phyloP scores from a whole-genome alignment of 2,113 vertebrate genomes.

The Poeciliopsis retropinna region DNA sequence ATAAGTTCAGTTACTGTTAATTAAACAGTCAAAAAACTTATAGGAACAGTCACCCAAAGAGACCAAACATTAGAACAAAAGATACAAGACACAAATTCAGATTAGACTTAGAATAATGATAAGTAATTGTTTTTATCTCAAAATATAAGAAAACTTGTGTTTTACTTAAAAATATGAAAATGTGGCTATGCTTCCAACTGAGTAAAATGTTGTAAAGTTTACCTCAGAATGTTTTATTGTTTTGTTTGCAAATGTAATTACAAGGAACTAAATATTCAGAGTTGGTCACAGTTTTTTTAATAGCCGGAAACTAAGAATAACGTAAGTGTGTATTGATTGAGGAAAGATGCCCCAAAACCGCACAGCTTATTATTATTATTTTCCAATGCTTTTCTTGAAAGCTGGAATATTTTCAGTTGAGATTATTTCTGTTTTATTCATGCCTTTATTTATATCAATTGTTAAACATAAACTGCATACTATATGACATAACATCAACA shows the following conservation, averaged over 20 bases:
- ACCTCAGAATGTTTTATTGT: no score
- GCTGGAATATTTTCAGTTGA: background rate
- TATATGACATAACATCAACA: background rate
- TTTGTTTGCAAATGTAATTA: no score
- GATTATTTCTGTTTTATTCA: background rate
- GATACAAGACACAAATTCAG: background rate
- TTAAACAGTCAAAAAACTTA: background rate
- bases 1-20: background rate
- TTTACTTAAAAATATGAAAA: background rate
- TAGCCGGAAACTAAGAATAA: no score
- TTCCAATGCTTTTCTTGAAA: background rate
- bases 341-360: no score
- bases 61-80: no score
- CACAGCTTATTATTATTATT: background rate
- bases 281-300: no score
- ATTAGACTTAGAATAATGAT: background rate
- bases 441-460: background rate
- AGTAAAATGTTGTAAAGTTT: background rate
- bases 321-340: no score
- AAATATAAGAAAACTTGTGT: background rate
- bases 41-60: background rate
- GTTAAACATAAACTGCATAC: background rate
- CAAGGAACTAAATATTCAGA: no score
- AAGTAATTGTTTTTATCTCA: background rate
- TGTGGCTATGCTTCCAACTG: background rate